These are phyloP conservation scores for Myoxocephalus aenaeus DNA, from an alignment of 2,797 vertebrate species.

Conservation along the genomic window DNA sequence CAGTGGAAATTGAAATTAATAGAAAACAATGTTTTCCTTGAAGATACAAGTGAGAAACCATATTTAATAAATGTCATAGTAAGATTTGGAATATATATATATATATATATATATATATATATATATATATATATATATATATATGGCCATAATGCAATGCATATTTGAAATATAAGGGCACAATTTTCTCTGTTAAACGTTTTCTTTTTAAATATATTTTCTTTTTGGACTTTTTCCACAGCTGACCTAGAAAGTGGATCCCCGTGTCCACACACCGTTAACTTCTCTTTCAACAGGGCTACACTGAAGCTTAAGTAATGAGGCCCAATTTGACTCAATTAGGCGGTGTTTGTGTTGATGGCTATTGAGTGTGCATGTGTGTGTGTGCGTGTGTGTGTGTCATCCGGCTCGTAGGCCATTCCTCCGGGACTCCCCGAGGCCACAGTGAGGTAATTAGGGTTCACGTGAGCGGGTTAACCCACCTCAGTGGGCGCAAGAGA, in stretches of 20 bases:
- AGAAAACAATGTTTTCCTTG: neutral
- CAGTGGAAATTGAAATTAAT: neutral
- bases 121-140: no score
- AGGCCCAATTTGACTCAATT: slow-evolving; percentile 78
- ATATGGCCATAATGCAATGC: neutral
- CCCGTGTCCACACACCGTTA: slow-evolving; percentile 22
- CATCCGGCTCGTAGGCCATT: slow-evolving; percentile 50
- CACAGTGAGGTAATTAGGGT: slow-evolving; percentile 81
- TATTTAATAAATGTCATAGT: neutral
- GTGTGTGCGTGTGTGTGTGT: slow-evolving; percentile 55
- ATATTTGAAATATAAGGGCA: no score
- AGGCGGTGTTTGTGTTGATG: slow-evolving; percentile 78
- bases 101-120: no score
- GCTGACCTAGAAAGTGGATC: neutral
- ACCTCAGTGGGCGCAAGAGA: slow-evolving; percentile 73
- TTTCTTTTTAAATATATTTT: neutral
- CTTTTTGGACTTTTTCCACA: neutral
- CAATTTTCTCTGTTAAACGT: no score
- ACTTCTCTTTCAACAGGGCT: slow-evolving; percentile 43
- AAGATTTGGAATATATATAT: neutral
- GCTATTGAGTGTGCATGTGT: slow-evolving; percentile 64
- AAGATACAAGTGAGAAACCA: neutral
- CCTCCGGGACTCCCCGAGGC: slow-evolving; percentile 71
- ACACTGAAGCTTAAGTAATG: slow-evolving; percentile 66
- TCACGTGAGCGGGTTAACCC: slow-evolving; percentile 79